Conservation (phyloP, 2,797 vertebrate genomes). For the Xerus rutilus region DNA sequence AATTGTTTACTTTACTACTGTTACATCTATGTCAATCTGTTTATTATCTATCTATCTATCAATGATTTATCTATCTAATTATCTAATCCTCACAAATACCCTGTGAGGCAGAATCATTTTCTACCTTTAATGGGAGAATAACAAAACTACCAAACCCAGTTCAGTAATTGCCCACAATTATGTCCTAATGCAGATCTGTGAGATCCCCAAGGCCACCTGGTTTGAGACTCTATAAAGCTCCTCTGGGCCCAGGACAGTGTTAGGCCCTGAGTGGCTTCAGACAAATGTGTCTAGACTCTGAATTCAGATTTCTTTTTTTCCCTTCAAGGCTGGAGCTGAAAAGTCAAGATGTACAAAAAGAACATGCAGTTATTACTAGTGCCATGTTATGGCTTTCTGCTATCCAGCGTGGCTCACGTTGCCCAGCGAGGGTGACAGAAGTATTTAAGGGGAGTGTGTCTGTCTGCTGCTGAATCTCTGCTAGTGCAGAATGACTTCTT, state of each 20-base stretch:
- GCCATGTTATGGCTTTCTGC: neutral
- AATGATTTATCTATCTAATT: neutral
- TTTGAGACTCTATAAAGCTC: neutral
- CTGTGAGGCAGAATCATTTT: neutral
- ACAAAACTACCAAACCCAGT: neutral
- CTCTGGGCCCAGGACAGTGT: neutral
- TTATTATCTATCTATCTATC: neutral
- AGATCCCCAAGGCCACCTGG: neutral
- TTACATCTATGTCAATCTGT: neutral
- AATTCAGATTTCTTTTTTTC: neutral
- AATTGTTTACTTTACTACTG: neutral
- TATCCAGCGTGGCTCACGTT: neutral
- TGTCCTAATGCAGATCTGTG: neutral
- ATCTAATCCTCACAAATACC: neutral
- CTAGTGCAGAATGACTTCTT: neutral
- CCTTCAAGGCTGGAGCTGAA: neutral
- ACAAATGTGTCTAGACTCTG: neutral
- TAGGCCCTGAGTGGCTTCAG: neutral
- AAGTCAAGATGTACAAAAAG: neutral
- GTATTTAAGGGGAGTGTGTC: neutral
- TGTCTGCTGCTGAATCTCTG: neutral
- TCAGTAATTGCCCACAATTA: neutral
- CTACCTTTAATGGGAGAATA: neutral
- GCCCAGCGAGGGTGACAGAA: neutral
- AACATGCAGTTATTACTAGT: neutral